Evolutionary conservation across 1,140 invertebrate species (phyloP).

Genomic region (Ceratina japonica): DNA sequence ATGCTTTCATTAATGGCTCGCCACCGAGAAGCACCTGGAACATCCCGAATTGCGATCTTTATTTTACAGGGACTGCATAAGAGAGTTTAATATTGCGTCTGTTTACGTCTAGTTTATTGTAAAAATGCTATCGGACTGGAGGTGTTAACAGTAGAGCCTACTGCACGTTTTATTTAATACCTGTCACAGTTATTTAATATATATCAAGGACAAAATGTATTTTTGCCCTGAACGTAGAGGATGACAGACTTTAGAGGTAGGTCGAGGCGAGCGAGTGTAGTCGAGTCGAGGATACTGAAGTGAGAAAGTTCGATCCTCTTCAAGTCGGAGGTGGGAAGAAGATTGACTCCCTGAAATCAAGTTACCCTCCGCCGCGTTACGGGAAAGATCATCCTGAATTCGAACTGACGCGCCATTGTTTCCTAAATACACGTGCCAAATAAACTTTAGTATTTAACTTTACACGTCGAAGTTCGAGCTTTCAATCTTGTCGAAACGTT

Average conservation of each 20-base stretch:
- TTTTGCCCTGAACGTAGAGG: conserved; percentile 20
- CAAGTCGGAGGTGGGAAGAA: conserved; percentile 19
- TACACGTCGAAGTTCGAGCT: not conserved
- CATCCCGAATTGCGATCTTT: conserved; percentile 56
- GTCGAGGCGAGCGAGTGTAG: conserved; percentile 10
- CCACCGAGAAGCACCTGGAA: conserved; percentile 79
- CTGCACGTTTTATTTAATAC: conserved; percentile 9
- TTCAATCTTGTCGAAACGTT: too few relatives aligned
- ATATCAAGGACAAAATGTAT: conserved; percentile 37
- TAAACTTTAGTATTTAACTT: conserved; percentile 22
- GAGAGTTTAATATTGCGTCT: too few relatives aligned
- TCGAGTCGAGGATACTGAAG: conserved; percentile 18
- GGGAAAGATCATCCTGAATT: conserved; percentile 7
- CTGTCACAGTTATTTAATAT: conserved; percentile 35
- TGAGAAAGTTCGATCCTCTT: conserved; percentile 48
- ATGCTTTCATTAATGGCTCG: conserved; percentile 80
- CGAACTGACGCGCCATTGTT: conserved; percentile 19
- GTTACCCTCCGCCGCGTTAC: conserved; percentile 27
- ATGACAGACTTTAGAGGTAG: conserved; percentile 27
- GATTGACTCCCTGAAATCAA: conserved; percentile 39
- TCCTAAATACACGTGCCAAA: not conserved
- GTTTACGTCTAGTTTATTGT: not conserved
- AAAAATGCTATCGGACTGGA: not conserved
- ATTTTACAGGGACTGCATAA: not conserved
- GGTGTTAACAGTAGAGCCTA: conserved; percentile 9